Base-by-base conservation (phyloP, 23 tunicate genomes). In the Aplidium turbinatum region DNA sequence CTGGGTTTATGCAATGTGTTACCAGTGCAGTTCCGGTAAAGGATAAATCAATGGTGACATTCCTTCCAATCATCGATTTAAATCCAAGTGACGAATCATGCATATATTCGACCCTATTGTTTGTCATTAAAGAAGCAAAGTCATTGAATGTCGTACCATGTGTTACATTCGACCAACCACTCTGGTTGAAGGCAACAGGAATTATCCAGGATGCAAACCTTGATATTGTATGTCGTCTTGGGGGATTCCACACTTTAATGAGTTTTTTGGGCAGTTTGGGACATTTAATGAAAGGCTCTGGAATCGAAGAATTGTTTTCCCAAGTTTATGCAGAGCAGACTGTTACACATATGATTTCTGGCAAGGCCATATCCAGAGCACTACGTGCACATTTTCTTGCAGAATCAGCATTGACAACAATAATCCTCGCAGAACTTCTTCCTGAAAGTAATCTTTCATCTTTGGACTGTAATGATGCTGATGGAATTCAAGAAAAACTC, bases 201-300 rank as follows among this genome's bases (percentile, higher is more conserved):
- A 53, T 53, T 19, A 19, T 53, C 21, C 26, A 53, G 22, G 60
- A 53, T 7, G 60, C 60, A 19, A 11, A 53, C 5, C 22, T 53
- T 11, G 21, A 53, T 7, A 61, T 24, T 61, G 68, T 61, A 4
- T 30, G 36, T 19, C 9, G 9, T 6, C 35, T 61, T 16, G 68
- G 68, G 28, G 36, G 68, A 26, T 61, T 61, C 35, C 68, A 61
- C n/a, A 61, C 68, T 4, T 16, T 61, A n/a, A 61, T 61, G 68
- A 61, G 38, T 19, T 30, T 61, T 6, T 36, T 61, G 28, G 68
- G 35, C 28, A 32, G 38, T 6, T 26, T 61, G 19, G 35, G 68
- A 30, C 28, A n/a, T 30, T 32, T 61, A 6, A 61, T 61, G 68
- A 32, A n/a, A 61, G 68, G 35, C 13, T 30, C 68, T 30, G 68